These are phyloP conservation scores for Herpailurus yagouaroundi DNA, from an alignment of 2,113 vertebrate genomes.

Conservation along the genomic window DNA sequence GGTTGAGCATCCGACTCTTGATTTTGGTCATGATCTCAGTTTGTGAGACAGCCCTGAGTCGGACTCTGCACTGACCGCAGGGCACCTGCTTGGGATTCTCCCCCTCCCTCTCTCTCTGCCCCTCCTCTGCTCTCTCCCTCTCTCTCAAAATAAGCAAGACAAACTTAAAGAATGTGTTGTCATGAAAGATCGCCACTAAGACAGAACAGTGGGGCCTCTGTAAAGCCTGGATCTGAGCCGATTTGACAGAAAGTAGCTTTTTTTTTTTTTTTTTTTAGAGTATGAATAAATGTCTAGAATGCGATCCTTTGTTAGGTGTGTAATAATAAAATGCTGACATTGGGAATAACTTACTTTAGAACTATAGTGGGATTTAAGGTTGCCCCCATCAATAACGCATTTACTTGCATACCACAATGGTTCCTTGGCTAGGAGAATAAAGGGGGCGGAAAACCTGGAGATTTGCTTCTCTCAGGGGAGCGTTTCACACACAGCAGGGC, in stretches of 20 bases:
- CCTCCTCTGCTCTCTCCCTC: too few species aligned
- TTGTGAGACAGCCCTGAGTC: too few species aligned
- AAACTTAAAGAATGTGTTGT: neutral
- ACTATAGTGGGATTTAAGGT: neutral
- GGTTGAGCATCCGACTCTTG: too few species aligned
- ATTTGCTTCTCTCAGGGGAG: neutral
- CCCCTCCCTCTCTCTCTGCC: too few species aligned
- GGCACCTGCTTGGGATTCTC: too few species aligned
- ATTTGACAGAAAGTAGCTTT: neutral
- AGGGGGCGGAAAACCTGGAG: neutral
- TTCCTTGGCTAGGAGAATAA: neutral
- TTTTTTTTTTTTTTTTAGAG: neutral
- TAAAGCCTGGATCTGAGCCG: neutral
- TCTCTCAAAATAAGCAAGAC: too few species aligned
- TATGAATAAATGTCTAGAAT: neutral
- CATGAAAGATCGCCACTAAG: neutral
- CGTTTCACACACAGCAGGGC: neutral
- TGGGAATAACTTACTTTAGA: neutral
- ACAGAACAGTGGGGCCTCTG: neutral
- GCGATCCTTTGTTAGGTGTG: neutral
- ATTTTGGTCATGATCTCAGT: too few species aligned
- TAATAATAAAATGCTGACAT: neutral
- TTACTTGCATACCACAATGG: neutral
- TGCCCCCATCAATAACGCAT: neutral
- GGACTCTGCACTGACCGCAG: too few species aligned